A percentile compares a stretch with the other conserved stretches of the same genome.
Evolutionary conservation across 2,113 vertebrate species (phyloP).

Genomic region (Isurus oxyrinchus): DNA sequence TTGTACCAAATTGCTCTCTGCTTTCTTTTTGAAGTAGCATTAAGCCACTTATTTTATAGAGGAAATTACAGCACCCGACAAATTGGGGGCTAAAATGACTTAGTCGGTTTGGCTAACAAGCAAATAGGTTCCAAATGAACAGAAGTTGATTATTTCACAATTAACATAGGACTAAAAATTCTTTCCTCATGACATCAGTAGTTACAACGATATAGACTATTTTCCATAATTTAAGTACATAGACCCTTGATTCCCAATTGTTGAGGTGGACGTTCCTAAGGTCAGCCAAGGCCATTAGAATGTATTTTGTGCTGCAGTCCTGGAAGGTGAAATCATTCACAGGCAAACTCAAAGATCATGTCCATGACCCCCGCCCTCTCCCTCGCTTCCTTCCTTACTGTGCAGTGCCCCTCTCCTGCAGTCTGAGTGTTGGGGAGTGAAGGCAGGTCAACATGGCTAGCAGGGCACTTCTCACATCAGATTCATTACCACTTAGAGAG

Average conservation of each 20-base stretch:
- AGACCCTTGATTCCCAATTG: not conserved
- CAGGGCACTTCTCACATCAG: not conserved
- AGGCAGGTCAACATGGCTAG: not conserved
- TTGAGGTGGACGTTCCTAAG: not conserved
- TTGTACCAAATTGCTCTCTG: not conserved
- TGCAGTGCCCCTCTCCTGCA: not conserved
- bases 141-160: constrained; percentile 13
- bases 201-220: not conserved
- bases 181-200: constrained; percentile 15
- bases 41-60: not conserved
- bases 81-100: not conserved
- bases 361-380: no score
- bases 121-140: not conserved
- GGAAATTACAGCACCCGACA: not conserved
- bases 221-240: not conserved
- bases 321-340: not conserved
- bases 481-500: constrained; percentile 32
- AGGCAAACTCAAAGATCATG: not conserved
- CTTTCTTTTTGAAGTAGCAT: not conserved
- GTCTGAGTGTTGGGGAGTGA: constrained; percentile 27
- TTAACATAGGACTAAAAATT: not conserved
- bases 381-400: not conserved
- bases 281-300: not conserved
- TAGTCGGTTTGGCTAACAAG: not conserved
- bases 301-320: no score